Evolutionary conservation across 2,113 vertebrate species (phyloP).

Genomic region (Noctilio leporinus): DNA sequence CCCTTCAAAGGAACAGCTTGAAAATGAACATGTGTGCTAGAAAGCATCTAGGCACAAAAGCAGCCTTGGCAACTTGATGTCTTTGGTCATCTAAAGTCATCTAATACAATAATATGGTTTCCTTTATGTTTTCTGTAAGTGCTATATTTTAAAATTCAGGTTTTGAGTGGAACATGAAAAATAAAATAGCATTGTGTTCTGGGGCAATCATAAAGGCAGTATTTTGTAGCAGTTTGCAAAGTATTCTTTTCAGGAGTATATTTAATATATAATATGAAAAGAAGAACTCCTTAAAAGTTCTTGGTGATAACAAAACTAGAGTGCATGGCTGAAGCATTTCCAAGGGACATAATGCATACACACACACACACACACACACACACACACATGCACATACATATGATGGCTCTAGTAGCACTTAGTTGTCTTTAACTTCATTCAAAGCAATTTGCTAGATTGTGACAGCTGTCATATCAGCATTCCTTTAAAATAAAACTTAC

Average conservation of each 20-base stretch:
- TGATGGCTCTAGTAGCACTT: too few relatives aligned
- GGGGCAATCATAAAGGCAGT: background rate
- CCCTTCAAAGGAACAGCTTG: background rate
- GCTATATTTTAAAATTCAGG: background rate
- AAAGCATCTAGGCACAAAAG: background rate
- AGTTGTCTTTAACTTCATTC: too few relatives aligned
- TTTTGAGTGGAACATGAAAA: background rate
- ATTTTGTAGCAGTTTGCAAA: background rate
- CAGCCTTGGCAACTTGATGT: background rate
- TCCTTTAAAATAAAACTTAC: too few relatives aligned
- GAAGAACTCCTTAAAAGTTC: background rate
- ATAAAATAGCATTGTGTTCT: background rate
- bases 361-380: background rate
- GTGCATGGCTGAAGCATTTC: background rate
- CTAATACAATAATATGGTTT: background rate
- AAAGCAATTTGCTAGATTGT: too few relatives aligned
- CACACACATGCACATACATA: background rate
- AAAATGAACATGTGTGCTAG: background rate
- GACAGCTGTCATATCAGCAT: too few relatives aligned
- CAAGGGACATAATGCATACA: background rate
- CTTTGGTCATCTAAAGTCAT: background rate
- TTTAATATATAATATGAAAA: background rate
- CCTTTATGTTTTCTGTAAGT: background rate
- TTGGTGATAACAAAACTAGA: background rate
- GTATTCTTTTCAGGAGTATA: background rate